These are phyloP conservation scores for Cromileptes altivelis DNA, from an alignment of 2,113 vertebrate species.

Conservation along the genomic window DNA sequence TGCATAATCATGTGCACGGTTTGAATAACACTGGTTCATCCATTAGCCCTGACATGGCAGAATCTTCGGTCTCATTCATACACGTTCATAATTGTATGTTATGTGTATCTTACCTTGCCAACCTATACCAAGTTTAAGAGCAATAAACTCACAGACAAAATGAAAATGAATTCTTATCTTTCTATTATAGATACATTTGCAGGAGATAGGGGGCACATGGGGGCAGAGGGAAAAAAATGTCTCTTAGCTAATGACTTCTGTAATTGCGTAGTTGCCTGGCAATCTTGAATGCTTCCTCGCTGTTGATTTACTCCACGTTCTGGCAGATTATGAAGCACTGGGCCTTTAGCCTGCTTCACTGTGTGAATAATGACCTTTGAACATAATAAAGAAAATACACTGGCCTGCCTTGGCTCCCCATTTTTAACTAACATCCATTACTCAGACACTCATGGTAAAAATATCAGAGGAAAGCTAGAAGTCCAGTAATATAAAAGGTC, in stretches of 20 bases:
- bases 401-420: slow-evolving; percentile 7
- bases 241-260: slow-evolving; percentile 71
- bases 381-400: slow-evolving; percentile 47
- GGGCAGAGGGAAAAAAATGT: slow-evolving; percentile 29
- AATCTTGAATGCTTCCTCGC: slow-evolving; percentile 43
- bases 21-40: slow-evolving; percentile 29
- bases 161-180: slow-evolving; percentile 54
- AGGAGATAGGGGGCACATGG: slow-evolving; percentile 19
- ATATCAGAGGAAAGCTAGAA: slow-evolving; percentile 4
- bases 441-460: slow-evolving; percentile 29
- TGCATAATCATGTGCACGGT: slow-evolving; percentile 2
- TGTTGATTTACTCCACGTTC: slow-evolving; percentile 52
- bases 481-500: slow-evolving; percentile 21
- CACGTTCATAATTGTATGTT: slow-evolving; percentile 41
- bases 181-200: slow-evolving; percentile 62
- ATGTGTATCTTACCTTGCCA: slow-evolving; percentile 12
- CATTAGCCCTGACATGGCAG: not conserved
- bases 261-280: slow-evolving; percentile 64
- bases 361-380: slow-evolving; percentile 63
- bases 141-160: slow-evolving; percentile 45
- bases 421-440: slow-evolving; percentile 51
- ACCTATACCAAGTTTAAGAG: slow-evolving; percentile 48
- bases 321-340: slow-evolving; percentile 48
- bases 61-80: slow-evolving; percentile 2
- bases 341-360: slow-evolving; percentile 25